These are phyloP conservation scores for Apus apus DNA, from an alignment of 2,113 vertebrate genomes.

Conservation along the genomic window DNA sequence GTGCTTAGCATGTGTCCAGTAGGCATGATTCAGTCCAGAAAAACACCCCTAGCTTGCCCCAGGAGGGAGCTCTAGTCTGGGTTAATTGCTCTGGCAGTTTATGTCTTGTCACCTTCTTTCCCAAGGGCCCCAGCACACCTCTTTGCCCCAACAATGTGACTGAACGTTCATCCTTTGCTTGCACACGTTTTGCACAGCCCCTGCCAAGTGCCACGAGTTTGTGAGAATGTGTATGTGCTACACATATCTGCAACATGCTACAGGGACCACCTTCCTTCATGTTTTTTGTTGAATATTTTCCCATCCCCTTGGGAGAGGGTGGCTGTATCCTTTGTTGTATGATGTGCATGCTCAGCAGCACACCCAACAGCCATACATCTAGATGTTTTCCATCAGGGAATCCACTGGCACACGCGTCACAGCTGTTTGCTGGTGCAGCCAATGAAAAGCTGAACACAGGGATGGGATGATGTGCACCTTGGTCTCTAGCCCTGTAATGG, in stretches of 20 bases:
- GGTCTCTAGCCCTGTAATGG: fast-evolving
- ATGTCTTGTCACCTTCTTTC: not conserved
- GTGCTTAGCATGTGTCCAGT: not conserved
- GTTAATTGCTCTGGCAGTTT: not conserved
- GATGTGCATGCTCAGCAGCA: not conserved
- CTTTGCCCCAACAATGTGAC: not conserved
- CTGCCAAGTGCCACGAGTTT: not conserved
- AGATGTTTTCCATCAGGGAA: not conserved
- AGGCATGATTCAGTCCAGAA: not conserved
- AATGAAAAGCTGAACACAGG: not conserved
- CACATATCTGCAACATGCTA: not conserved
- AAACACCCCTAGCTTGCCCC: not conserved
- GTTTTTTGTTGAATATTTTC: not conserved
- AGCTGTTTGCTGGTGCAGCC: not conserved
- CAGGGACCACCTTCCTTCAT: not conserved
- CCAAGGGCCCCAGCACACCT: not conserved
- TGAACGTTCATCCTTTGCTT: not conserved
- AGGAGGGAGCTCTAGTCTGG: not conserved
- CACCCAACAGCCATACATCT: not conserved
- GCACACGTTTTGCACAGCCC: not conserved
- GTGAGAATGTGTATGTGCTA: not conserved
- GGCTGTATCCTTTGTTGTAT: not conserved
- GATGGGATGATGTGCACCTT: not conserved
- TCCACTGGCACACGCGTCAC: not conserved
- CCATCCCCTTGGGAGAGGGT: not conserved